Conservation (phyloP, 1,140 invertebrate species). For the Apis florea region DNA sequence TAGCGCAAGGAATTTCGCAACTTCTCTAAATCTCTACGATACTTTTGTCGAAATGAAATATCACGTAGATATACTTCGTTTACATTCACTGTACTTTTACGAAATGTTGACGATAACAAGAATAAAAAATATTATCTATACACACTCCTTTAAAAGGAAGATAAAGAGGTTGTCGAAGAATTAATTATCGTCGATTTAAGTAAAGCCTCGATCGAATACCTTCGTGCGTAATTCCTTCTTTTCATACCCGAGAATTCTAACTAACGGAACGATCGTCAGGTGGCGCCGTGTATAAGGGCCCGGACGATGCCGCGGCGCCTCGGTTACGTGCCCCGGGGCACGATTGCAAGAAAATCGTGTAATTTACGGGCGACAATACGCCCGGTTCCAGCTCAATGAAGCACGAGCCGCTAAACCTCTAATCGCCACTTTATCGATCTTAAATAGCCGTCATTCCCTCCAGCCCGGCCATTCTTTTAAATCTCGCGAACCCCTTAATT, state of each 20-base stretch:
- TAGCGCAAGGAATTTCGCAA: too few relatives aligned
- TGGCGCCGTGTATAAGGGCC: conserved; percentile 40
- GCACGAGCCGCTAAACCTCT: conserved; percentile 49
- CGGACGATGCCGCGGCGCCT: conserved; percentile 52
- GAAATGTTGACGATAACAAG: too few relatives aligned
- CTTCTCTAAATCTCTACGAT: too few relatives aligned
- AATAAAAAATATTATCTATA: too few relatives aligned
- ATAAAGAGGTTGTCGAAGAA: not conserved
- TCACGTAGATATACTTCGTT: too few relatives aligned
- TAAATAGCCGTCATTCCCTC: not conserved
- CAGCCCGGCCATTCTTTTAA: conserved; percentile 23
- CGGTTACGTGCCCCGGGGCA: conserved; percentile 24
- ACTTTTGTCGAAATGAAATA: too few relatives aligned
- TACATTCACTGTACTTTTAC: too few relatives aligned
- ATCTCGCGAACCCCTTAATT: conserved; percentile 10
- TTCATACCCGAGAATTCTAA: not conserved
- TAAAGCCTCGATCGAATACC: too few relatives aligned
- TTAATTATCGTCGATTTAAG: not conserved
- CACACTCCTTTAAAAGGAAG: not conserved
- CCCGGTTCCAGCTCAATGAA: conserved; percentile 63
- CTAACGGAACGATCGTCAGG: conserved; percentile 43
- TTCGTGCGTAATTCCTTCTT: not conserved
- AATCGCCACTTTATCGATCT: conserved; percentile 61
- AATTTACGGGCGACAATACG: conserved; percentile 65
- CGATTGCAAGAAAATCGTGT: conserved; percentile 60